These are phyloP conservation scores for Stratiolaelaps scimitus DNA, from an alignment of 1,140 invertebrate genomes.

Conservation along the genomic window DNA sequence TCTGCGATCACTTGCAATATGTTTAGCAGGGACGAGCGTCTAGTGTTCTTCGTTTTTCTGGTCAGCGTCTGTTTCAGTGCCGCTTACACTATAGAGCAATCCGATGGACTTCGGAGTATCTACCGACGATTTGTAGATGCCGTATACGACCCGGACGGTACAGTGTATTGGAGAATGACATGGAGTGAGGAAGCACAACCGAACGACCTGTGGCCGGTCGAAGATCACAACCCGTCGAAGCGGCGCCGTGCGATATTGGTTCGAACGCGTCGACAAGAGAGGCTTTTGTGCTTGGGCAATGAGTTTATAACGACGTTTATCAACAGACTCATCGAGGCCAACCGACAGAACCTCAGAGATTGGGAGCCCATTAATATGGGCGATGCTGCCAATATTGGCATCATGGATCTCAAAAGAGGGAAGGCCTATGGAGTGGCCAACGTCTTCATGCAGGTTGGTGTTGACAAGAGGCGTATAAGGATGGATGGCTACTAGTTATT, in stretches of 20 bases:
- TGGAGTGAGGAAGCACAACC: no score
- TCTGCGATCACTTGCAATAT: background rate
- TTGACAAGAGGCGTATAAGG: no score
- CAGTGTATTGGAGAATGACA: no score
- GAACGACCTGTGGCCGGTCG: no score
- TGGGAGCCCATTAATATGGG: slow-evolving; percentile 19
- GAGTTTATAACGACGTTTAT: slow-evolving; percentile 5
- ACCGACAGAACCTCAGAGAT: slow-evolving; percentile 8
- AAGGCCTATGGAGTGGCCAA: slow-evolving; percentile 14
- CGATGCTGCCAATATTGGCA: slow-evolving; percentile 18
- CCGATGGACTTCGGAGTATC: no score
- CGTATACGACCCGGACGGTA: no score
- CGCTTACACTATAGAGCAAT: no score
- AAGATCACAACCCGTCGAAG: no score
- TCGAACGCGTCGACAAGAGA: background rate
- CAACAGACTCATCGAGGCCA: slow-evolving; percentile 6
- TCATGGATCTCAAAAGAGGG: slow-evolving; percentile 1
- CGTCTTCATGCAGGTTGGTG: slow-evolving; percentile 16
- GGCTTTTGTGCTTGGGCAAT: slow-evolving; percentile 8
- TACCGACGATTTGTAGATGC: no score
- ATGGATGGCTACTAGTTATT: no score
- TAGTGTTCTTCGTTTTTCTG: background rate
- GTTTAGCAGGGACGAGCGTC: background rate
- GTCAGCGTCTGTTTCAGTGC: background rate
- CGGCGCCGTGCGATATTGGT: background rate